Percentiles rank a stretch among this genome's conserved stretches.
Evolutionary conservation across 2,888 invertebrate species (phyloP).

Genomic region (Deilephila porcellus): DNA sequence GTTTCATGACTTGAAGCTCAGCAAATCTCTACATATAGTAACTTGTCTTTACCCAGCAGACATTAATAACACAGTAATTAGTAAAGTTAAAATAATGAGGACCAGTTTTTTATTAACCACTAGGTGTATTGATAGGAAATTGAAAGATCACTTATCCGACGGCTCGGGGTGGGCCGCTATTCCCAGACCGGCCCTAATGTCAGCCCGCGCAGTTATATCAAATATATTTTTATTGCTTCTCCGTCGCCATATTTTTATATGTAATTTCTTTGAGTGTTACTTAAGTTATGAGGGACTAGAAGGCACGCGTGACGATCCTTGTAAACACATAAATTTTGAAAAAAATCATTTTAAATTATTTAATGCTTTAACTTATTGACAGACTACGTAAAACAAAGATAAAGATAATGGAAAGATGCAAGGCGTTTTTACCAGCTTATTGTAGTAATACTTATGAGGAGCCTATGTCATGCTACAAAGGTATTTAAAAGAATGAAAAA

Average conservation of each 20-base stretch:
- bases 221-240: constrained; percentile 27
- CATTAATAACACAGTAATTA: no score
- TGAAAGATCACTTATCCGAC: constrained; percentile 1
- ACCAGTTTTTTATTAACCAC: no score
- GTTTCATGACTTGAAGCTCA: no score
- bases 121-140: background rate
- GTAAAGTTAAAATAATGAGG: no score
- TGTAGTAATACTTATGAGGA: no score
- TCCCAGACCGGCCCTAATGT: constrained; percentile 19
- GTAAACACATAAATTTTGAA: background rate
- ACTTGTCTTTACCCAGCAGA: background rate
- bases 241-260: constrained; percentile 33
- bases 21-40: no score
- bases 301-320: background rate
- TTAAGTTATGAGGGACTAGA: constrained; percentile 34
- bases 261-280: constrained; percentile 48
- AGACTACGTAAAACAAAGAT: background rate
- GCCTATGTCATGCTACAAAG: no score
- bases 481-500: no score
- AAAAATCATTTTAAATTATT: background rate
- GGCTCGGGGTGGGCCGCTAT: background rate
- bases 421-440: no score
- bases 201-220: constrained; percentile 28
- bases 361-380: background rate
- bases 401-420: background rate